A percentile compares a stretch with the other conserved stretches of the same genome.
These are phyloP conservation scores for Eupithecia dodoneata DNA, from an alignment of 2,888 invertebrate species.

Conservation along the genomic window DNA sequence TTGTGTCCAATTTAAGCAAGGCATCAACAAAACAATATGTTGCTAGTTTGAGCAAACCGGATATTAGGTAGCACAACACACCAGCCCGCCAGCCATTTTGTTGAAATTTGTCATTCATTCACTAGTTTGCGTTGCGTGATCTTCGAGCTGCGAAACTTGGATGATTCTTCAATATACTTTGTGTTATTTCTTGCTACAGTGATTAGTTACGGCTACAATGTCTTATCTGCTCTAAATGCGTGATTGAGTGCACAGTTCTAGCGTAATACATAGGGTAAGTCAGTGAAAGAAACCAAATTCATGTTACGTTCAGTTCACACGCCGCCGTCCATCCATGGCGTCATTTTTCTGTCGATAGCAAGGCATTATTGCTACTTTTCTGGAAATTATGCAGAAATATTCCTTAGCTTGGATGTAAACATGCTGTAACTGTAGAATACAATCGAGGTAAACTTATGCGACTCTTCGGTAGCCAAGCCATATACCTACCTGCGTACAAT, in stretches of 20 bases:
- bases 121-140: slow-evolving; percentile 34
- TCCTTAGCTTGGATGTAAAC: neutral
- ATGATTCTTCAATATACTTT: slow-evolving; percentile 49
- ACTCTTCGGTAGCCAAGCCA: neutral
- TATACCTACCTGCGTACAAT: neutral
- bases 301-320: slow-evolving; percentile 22
- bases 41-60: neutral
- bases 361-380: neutral
- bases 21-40: neutral
- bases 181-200: slow-evolving; percentile 51
- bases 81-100: slow-evolving; percentile 36
- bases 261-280: slow-evolving; percentile 60
- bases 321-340: slow-evolving; percentile 22
- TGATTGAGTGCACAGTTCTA: slow-evolving; percentile 49
- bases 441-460: neutral
- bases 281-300: slow-evolving; percentile 32
- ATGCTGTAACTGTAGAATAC: neutral
- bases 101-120: slow-evolving; percentile 29
- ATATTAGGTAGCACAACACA: neutral
- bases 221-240: slow-evolving; percentile 47
- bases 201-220: slow-evolving; percentile 56
- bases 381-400: neutral
- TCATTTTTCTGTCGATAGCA: slow-evolving; percentile 17
- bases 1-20: neutral
- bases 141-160: slow-evolving; percentile 36